Evolutionary conservation across 2,797 vertebrate species (phyloP).

Genomic region (Acanthurus tractus): DNA sequence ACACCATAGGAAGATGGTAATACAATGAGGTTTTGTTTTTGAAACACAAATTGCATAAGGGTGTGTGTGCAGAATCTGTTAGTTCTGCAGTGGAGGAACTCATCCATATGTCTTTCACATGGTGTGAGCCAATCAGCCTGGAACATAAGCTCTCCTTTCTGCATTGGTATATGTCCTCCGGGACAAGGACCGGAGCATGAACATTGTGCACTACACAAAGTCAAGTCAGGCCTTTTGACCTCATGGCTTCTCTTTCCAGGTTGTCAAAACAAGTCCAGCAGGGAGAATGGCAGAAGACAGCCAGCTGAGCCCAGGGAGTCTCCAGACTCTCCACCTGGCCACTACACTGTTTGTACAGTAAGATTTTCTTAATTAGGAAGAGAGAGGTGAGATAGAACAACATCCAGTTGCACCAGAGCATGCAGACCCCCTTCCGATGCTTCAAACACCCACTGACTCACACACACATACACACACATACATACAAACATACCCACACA

Average conservation of each 20-base stretch:
- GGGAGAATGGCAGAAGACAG: conserved; percentile 53
- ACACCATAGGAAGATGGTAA: neutral
- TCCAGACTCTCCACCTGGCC: conserved; percentile 35
- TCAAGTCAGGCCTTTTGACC: conserved; percentile 55
- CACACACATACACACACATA: neutral
- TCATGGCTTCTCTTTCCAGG: conserved; percentile 42
- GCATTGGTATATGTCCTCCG: neutral
- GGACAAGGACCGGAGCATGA: conserved; percentile 32
- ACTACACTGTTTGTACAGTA: conserved; percentile 30
- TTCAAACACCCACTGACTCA: conserved; percentile 45
- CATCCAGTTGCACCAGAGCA: conserved; percentile 37
- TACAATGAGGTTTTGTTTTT: conserved; percentile 9
- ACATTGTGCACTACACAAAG: conserved; percentile 34
- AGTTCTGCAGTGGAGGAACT: neutral
- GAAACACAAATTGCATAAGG: conserved; percentile 13
- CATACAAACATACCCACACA: neutral
- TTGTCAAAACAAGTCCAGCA: conserved; percentile 58
- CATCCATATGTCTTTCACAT: conserved; percentile 16
- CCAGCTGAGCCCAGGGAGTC: conserved; percentile 57
- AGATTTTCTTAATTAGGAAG: conserved; percentile 46
- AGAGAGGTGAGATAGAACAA: neutral
- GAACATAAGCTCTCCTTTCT: conserved; percentile 37
- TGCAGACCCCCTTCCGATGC: conserved; percentile 49
- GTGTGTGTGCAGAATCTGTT: neutral
- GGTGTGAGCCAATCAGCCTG: conserved; percentile 2